Evolutionary conservation across 2,797 vertebrate genomes (phyloP).

Genomic region (Eidolon dupreanum): DNA sequence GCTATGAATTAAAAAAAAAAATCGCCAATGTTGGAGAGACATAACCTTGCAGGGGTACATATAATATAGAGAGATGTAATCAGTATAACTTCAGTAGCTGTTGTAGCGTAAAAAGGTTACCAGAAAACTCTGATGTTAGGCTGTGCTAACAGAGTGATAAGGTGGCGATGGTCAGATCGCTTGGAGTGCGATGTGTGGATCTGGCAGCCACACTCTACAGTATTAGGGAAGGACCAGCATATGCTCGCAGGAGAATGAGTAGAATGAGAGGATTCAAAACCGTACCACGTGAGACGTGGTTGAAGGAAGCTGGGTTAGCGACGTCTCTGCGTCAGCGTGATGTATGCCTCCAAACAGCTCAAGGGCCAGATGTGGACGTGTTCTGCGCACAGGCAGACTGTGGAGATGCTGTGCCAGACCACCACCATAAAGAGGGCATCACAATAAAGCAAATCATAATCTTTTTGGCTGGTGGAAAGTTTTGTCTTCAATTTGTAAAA

Average conservation of each 20-base stretch:
- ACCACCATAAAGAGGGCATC: not conserved
- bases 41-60: not conserved
- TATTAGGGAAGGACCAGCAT: not conserved
- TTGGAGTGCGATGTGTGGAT: not conserved
- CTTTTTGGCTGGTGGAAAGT: not conserved
- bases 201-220: not conserved
- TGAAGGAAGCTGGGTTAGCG: not conserved
- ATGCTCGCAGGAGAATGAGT: not conserved
- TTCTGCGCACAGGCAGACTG: not conserved
- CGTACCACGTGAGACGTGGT: not conserved
- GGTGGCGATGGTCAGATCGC: not conserved
- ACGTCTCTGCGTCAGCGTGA: rapidly evolving
- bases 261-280: not conserved
- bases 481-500: not conserved
- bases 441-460: not conserved
- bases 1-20: not conserved
- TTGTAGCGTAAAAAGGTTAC: not conserved
- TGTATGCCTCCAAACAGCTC: not conserved
- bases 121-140: not conserved
- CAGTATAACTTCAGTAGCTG: not conserved
- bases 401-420: not conserved
- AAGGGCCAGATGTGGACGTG: rapidly evolving
- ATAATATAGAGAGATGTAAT: not conserved
- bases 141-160: not conserved
- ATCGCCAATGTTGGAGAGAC: not conserved